Conservation (phyloP, 2,113 vertebrate genomes). For the Poecilia latipinna region DNA sequence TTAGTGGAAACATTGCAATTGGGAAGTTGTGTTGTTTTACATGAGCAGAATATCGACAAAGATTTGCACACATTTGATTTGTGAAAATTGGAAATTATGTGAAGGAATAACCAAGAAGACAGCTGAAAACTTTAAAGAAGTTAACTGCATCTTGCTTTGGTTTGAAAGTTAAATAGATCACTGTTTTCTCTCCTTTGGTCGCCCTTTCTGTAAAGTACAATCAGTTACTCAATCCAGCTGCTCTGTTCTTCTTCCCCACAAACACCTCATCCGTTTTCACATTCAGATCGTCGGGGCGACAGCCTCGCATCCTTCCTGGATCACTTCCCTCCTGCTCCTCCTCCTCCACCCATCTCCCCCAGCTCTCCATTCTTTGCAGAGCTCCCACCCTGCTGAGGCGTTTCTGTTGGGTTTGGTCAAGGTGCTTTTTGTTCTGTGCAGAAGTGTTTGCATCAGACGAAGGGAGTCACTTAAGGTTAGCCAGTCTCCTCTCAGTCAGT, state of each 20-base stretch:
- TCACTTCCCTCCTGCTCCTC: slow-evolving; percentile 79
- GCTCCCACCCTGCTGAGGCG: slow-evolving; percentile 87
- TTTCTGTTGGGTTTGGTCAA: slow-evolving; percentile 86
- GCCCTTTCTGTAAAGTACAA: background rate
- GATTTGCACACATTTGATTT: too few species aligned
- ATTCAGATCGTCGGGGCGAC: slow-evolving; percentile 84
- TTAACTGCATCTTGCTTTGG: background rate
- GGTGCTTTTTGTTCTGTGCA: slow-evolving; percentile 88
- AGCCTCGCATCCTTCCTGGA: slow-evolving; percentile 78
- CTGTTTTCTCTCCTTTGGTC: background rate
- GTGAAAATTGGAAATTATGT: too few species aligned
- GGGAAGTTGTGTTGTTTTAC: too few species aligned
- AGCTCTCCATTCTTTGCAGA: slow-evolving; percentile 85
- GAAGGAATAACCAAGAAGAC: too few species aligned
- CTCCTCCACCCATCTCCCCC: slow-evolving; percentile 76
- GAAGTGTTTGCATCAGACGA: slow-evolving; percentile 84
- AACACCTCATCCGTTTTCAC: slow-evolving; percentile 76
- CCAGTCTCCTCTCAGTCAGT: slow-evolving; percentile 70
- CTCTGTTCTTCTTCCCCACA: slow-evolving; percentile 34
- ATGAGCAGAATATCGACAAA: too few species aligned
- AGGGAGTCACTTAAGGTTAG: slow-evolving; percentile 89
- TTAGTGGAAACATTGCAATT: too few species aligned
- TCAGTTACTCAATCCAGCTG: slow-evolving; percentile 12
- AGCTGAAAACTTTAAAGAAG: background rate
- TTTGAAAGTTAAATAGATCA: too few species aligned